Evolutionary conservation across 1,140 invertebrate species (phyloP), one percentile per base, ranked within the genome.

Genomic region (Popillia japonica): DNA sequence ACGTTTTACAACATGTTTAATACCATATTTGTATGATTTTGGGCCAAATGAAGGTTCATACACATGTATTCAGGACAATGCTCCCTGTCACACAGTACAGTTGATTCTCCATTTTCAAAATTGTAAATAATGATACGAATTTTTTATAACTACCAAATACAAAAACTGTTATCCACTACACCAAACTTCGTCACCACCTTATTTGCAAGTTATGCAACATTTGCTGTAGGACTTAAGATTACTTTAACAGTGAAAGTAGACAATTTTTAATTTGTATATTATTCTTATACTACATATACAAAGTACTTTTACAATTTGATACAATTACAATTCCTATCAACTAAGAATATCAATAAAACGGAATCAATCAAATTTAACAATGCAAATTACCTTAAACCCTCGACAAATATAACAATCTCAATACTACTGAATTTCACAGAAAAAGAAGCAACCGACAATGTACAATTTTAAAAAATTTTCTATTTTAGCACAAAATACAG

Each of bases 311-410:
- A 68, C 61, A 68, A 74, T 74, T 41, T 34, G 22, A 27, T 14
- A 72, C 68, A 27, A 72, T 27, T 72, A n/a, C 22, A 34, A 42
- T 22, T 11, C 27, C 40, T 42, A 74, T n/a, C 8, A 17, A 34
- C 27, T 41, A 74, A 74, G 17, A 74, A 7, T 48, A 42, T 41
- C 72, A 74, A 74, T 42, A 34, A 41, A 74, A 42, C 41, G 72
- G 72, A 41, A 74, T 17, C 27, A 34, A 74, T 42, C 40, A 22
- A n/a, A 74, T 74, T n/a, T 34, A 34, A 74, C 22, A 73, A 73
- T 10, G 27, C n/a, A 23, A 76, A 27, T 75, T 20, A 76, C 44
- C 27, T 44, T 55, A 55, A 27, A 76, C 42, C 27, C 20, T 44
- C 23, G n/a, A 61, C 14, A 4, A 23, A 7, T 22, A 74, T 48